Percentiles rank a stretch among this genome's conserved stretches.
phyloP scores from a whole-genome alignment of 2,113 vertebrate species.

The Tetraodon nigroviridis region DNA sequence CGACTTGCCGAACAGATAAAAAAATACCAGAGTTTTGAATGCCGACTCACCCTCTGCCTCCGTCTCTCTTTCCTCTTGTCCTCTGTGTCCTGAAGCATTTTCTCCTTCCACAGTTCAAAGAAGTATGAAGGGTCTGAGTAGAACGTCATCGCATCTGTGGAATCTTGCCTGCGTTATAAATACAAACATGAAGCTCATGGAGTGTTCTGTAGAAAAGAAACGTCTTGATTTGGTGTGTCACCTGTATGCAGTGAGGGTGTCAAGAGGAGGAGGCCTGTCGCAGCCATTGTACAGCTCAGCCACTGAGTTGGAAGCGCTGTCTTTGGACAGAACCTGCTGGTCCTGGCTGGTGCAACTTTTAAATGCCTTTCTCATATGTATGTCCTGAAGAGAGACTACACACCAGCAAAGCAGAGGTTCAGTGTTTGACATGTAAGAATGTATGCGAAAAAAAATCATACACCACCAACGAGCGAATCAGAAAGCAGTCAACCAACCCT shows the following conservation, averaged over 20 bases:
- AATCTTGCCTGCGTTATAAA: slow-evolving; percentile 83
- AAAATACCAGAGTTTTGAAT: background rate
- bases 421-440: background rate
- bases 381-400: slow-evolving; percentile 91
- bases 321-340: slow-evolving; percentile 92
- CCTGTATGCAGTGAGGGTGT: slow-evolving; percentile 87
- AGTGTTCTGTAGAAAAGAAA: background rate
- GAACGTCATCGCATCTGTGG: slow-evolving; percentile 88
- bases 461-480: background rate
- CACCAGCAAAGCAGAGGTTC: slow-evolving; percentile 17
- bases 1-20: background rate
- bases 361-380: slow-evolving; percentile 95
- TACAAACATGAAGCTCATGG: slow-evolving; percentile 11
- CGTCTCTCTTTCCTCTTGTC: slow-evolving; percentile 87
- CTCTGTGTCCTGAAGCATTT: slow-evolving; percentile 97
- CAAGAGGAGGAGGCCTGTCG: slow-evolving; percentile 86
- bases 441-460: background rate
- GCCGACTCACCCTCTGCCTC: slow-evolving; percentile 64
- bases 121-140: slow-evolving; percentile 97
- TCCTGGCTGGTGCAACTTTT: slow-evolving; percentile 86
- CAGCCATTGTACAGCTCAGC: slow-evolving; percentile 85
- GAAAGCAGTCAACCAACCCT: slow-evolving; percentile 76
- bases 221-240: slow-evolving; percentile 30
- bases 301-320: slow-evolving; percentile 81
- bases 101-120: slow-evolving; percentile 98